Evolutionary conservation across 1,140 invertebrate genomes (phyloP).

Genomic region (Plutomurus gul): DNA sequence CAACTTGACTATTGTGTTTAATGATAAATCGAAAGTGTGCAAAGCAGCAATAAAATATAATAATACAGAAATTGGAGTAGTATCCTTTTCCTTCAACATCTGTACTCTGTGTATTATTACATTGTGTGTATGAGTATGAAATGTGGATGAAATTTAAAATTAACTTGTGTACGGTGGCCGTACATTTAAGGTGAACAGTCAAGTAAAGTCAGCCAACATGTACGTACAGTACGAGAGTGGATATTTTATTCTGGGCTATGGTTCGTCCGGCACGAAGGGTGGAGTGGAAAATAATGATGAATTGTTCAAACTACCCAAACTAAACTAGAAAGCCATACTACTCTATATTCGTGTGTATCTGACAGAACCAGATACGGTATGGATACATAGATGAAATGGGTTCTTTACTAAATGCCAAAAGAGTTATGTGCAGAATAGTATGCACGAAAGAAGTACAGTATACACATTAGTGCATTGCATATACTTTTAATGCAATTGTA

Average conservation of each 20-base stretch:
- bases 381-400: background rate
- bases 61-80: no score
- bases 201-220: no score
- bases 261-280: slow-evolving; percentile 26
- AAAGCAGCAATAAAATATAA: background rate
- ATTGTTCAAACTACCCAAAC: slow-evolving; percentile 7
- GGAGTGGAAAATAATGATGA: slow-evolving; percentile 17
- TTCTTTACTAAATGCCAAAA: background rate
- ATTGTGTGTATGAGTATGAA: no score
- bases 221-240: no score
- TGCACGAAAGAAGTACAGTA: background rate
- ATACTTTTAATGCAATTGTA: background rate
- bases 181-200: no score
- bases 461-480: background rate
- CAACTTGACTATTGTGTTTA: background rate
- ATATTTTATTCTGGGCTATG: slow-evolving; percentile 7
- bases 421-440: background rate
- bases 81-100: background rate
- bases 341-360: background rate
- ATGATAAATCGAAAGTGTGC: background rate
- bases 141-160: no score
- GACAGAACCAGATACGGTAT: background rate
- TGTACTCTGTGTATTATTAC: background rate
- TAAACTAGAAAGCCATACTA: background rate
- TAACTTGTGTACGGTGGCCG: no score